Percentiles rank a stretch among this genome's conserved stretches.
These are phyloP conservation scores for Hymenochirus boettgeri DNA, from an alignment of 2,113 vertebrate genomes.

Conservation along the genomic window DNA sequence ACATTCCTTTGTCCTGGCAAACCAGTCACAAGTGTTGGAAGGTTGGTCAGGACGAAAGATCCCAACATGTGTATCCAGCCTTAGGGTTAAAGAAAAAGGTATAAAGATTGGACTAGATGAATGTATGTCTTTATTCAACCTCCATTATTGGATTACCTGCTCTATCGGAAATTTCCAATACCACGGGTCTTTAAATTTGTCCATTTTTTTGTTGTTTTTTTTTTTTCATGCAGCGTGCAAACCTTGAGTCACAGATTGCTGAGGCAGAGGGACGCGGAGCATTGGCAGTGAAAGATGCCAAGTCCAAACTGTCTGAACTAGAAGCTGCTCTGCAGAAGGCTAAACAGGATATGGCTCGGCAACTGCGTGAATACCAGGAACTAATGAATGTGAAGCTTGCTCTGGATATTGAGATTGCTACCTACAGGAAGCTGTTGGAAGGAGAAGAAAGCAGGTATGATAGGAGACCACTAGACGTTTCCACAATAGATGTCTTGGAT, in stretches of 20 bases:
- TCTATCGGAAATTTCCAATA: too few relatives aligned
- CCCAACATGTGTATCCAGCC: too few relatives aligned
- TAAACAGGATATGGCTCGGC: slow-evolving; percentile 60
- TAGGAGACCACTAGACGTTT: too few relatives aligned
- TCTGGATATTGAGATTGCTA: slow-evolving; percentile 65
- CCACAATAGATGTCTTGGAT: background rate
- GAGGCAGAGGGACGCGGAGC: slow-evolving; percentile 61
- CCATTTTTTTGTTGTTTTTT: background rate
- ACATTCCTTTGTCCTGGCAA: too few relatives aligned
- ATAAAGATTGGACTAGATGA: too few relatives aligned
- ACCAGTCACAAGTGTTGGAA: too few relatives aligned
- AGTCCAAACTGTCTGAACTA: slow-evolving; percentile 44
- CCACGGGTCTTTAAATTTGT: too few relatives aligned
- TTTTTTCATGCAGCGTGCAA: slow-evolving; percentile 30
- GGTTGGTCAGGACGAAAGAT: too few relatives aligned
- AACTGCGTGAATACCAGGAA: slow-evolving; percentile 62
- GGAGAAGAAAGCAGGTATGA: slow-evolving; percentile 60
- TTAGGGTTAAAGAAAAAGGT: too few relatives aligned
- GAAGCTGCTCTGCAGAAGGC: slow-evolving; percentile 49
- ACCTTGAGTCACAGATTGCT: slow-evolving; percentile 51
- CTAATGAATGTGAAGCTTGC: slow-evolving; percentile 66
- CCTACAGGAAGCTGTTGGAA: slow-evolving; percentile 66
- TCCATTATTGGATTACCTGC: too few relatives aligned
- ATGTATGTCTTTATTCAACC: too few relatives aligned
- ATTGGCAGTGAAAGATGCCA: slow-evolving; percentile 53